Percentiles rank a stretch among this genome's conserved stretches.
These are phyloP conservation scores for Homalodisca vitripennis DNA, from an alignment of 1,140 invertebrate genomes.

Conservation along the genomic window DNA sequence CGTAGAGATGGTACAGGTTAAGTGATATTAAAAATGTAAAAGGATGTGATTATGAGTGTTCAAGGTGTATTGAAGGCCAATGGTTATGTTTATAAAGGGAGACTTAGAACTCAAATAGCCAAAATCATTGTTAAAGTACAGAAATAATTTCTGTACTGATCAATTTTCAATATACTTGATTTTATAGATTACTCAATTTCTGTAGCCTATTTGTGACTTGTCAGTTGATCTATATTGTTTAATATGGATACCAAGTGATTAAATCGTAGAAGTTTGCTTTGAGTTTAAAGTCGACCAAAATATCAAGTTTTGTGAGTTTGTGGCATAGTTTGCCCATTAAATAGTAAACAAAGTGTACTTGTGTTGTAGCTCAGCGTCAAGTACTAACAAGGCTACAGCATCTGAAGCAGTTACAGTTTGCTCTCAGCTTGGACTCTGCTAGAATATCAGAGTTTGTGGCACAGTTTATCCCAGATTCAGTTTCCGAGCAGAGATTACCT, in stretches of 20 bases:
- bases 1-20: too few species aligned
- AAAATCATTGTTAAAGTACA: too few species aligned
- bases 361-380: not conserved
- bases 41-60: too few species aligned
- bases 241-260: not conserved
- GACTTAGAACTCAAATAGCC: too few species aligned
- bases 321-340: not conserved
- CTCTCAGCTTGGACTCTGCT: not conserved
- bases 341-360: not conserved
- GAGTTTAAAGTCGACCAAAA: not conserved
- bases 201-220: not conserved
- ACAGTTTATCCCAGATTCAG: too few species aligned
- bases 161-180: too few species aligned
- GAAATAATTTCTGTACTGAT: too few species aligned
- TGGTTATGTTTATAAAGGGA: too few species aligned
- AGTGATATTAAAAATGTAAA: too few species aligned
- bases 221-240: not conserved
- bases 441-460: too few species aligned
- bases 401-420: not conserved
- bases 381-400: not conserved
- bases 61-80: too few species aligned
- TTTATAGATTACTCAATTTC: not conserved
- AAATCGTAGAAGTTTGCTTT: not conserved
- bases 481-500: too few species aligned
- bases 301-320: not conserved